Evolutionary conservation across 2,797 vertebrate species (phyloP), one percentile per base, ranked within the genome.

Genomic region (Sternarchorhynchus goeldii): DNA sequence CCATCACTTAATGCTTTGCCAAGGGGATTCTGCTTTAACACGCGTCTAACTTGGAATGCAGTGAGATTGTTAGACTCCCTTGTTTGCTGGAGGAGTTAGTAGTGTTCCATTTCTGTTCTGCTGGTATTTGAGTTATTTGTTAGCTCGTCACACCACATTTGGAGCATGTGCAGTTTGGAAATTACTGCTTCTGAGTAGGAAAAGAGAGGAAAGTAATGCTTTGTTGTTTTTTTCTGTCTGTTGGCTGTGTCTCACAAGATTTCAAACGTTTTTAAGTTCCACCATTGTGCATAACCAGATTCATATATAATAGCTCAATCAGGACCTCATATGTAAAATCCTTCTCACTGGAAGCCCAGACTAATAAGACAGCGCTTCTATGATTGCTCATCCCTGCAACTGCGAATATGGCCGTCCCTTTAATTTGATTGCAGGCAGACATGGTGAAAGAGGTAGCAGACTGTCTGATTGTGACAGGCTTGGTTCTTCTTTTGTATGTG

Each of bases 41-140:
- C 64, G 85, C 83, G 79, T 78, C 79, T 81, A 67, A 78, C 81
- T 57, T 41, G 68, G 79, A 88, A 86, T 80, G 82, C 87, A 85
- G 66, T 58, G 78, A 86, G 86, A 82, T 84, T 82, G 83, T 88
- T 87, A 84, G 81, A 86, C 58, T 29, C 31, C 4, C 6, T 20
- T 63, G 81, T 78, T 84, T 77, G 79, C 69, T 69, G 50, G 80
- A 73, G 77, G 84, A 85, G 80, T 87, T 86, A 87, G 88, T 83
- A 73, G 67, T n/a, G 50, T 55, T 63, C 58, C 62, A 70, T 71
- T 63, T 85, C 76, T 62, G 77, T 79, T 70, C 65, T 31, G 59
- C 72, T 71, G 68, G 53, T 14, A 50, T 81, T 72, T 56, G 32
- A 78, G 82, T 77, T 81, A 75, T 83, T 82, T 83, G 64, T 77